Evolutionary conservation across 2,888 invertebrate genomes (phyloP).

Genomic region (Tribolium freemani): DNA sequence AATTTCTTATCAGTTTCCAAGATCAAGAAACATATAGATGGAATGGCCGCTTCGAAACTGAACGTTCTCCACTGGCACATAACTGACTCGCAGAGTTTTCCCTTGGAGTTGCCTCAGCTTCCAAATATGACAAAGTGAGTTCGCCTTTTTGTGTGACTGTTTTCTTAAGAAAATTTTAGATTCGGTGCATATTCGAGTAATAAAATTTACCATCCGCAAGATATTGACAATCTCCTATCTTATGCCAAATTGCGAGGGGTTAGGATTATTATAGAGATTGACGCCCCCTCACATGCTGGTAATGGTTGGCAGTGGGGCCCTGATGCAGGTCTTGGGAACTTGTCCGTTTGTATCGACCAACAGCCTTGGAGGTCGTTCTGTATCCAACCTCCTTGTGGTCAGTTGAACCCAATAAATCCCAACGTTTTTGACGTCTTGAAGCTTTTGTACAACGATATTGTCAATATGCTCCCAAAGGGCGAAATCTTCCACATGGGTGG

Average conservation of each 20-base stretch:
- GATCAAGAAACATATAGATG: conserved; percentile 83
- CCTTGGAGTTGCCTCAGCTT: conserved; percentile 81
- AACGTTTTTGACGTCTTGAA: conserved; percentile 78
- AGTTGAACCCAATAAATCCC: conserved; percentile 84
- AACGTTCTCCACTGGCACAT: conserved; percentile 96
- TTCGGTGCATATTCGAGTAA: conserved; percentile 81
- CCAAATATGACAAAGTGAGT: conserved; percentile 81
- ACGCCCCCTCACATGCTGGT: conserved; percentile 89
- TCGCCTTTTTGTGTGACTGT: neutral
- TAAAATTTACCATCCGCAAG: conserved; percentile 78
- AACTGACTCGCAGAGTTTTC: conserved; percentile 93
- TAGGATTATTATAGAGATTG: conserved; percentile 88
- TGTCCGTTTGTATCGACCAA: conserved; percentile 77
- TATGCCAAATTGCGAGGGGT: conserved; percentile 87
- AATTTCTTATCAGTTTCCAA: conserved; percentile 84
- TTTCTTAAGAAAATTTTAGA: conserved; percentile 64
- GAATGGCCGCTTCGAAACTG: conserved; percentile 89
- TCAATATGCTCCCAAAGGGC: conserved; percentile 72
- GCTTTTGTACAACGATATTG: conserved; percentile 79
- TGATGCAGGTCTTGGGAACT: conserved; percentile 72
- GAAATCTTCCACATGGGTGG: conserved; percentile 86
- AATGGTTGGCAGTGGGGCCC: conserved; percentile 90
- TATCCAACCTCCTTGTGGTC: conserved; percentile 88
- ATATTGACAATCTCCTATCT: conserved; percentile 77
- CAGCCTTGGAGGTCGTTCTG: conserved; percentile 82